phyloP scores from a whole-genome alignment of 2,113 vertebrate species.

The Perca schrenkii region DNA sequence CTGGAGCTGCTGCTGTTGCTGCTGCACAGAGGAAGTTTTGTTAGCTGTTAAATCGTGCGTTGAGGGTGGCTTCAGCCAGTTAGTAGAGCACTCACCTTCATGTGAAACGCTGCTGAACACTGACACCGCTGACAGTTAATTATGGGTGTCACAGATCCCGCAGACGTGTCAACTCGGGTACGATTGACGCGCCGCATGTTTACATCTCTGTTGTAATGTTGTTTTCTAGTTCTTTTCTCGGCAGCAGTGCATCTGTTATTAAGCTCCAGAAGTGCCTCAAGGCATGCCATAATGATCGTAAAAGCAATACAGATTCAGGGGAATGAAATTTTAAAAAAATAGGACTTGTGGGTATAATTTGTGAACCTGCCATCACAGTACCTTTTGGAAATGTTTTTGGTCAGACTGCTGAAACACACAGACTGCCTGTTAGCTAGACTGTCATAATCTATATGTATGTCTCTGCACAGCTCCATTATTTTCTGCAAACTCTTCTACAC shows the following conservation, averaged over 20 bases:
- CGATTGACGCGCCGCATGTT: slow-evolving; percentile 76
- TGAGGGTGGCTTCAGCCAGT: slow-evolving; percentile 76
- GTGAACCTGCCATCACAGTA: slow-evolving; percentile 75
- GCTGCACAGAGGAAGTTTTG: slow-evolving; percentile 62
- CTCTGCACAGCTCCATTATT: slow-evolving; percentile 62
- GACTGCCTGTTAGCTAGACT: slow-evolving; percentile 57
- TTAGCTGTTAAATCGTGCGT: slow-evolving; percentile 64
- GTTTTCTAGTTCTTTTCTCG: slow-evolving; percentile 76
- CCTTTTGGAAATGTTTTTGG: slow-evolving; percentile 65
- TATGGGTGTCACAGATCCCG: slow-evolving; percentile 82
- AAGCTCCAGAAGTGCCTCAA: slow-evolving; percentile 75
- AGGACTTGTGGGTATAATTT: slow-evolving; percentile 78
- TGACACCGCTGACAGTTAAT: slow-evolving; percentile 85
- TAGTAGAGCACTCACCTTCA: slow-evolving; percentile 76
- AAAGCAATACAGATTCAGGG: slow-evolving; percentile 76
- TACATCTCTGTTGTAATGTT: slow-evolving; percentile 78
- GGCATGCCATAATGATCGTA: slow-evolving; percentile 83
- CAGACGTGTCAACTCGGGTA: slow-evolving; percentile 73
- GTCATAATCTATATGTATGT: slow-evolving; percentile 58
- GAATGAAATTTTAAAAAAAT: slow-evolving; percentile 70
- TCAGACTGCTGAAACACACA: slow-evolving; percentile 62
- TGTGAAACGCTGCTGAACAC: slow-evolving; percentile 70
- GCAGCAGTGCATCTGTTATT: slow-evolving; percentile 68
- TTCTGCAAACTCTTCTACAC: slow-evolving; percentile 43
- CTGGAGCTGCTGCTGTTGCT: slow-evolving; percentile 42